phyloP scores from a whole-genome alignment of 2,888 invertebrate species.

The Ischnura elegans region DNA sequence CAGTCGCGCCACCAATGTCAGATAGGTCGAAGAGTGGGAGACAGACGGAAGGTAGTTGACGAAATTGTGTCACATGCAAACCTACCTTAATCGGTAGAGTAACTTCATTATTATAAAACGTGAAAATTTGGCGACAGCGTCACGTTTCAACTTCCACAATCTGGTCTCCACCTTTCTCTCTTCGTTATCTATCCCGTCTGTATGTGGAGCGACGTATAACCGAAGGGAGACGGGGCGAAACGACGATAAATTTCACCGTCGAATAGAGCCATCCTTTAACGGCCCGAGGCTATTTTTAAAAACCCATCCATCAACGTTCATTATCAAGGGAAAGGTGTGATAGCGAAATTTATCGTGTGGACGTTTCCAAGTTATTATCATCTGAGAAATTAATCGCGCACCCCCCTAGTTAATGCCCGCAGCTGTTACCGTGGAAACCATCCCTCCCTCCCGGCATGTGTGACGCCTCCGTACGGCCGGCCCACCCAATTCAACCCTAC shows the following conservation, averaged over 20 bases:
- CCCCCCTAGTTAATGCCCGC: neutral
- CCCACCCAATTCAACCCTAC: neutral
- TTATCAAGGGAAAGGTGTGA: slow-evolving; percentile 10
- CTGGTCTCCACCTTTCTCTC: neutral
- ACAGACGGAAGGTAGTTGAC: too few relatives aligned
- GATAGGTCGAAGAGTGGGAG: too few relatives aligned
- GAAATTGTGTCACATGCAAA: too few relatives aligned
- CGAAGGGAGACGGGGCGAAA: too few relatives aligned
- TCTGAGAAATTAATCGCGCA: neutral
- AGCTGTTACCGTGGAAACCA: neutral
- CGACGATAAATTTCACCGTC: neutral
- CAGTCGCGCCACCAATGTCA: too few relatives aligned
- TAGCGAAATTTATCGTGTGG: neutral
- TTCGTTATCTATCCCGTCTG: neutral
- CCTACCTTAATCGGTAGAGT: too few relatives aligned
- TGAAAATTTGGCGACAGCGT: neutral
- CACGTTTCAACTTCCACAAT: neutral
- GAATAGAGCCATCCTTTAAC: neutral
- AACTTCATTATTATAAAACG: too few relatives aligned
- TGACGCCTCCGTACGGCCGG: neutral
- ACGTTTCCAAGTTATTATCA: slow-evolving; percentile 21
- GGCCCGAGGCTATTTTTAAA: neutral
- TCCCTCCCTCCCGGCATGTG: neutral
- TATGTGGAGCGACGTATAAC: too few relatives aligned
- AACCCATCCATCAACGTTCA: neutral